These are phyloP conservation scores for Cyanoliseus patagonus DNA, from an alignment of 2,113 vertebrate species.

Conservation along the genomic window DNA sequence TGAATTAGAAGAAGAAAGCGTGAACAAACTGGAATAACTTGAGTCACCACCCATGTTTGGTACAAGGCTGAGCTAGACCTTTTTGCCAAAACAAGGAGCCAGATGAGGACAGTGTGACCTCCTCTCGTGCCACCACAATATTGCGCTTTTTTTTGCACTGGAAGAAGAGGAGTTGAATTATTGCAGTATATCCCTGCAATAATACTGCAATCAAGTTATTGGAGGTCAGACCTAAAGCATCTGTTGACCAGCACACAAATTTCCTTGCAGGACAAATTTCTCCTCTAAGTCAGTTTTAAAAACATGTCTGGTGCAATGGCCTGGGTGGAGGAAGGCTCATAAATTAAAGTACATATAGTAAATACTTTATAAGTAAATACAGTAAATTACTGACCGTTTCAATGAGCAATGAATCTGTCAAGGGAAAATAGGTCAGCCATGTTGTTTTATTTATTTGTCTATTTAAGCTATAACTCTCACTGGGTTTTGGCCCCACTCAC, in stretches of 20 bases:
- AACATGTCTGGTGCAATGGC: neutral
- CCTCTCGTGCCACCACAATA: neutral
- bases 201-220: neutral
- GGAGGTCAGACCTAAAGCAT: neutral
- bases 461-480: neutral
- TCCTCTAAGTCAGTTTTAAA: neutral
- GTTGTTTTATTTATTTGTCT: neutral
- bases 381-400: neutral
- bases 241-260: neutral
- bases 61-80: neutral
- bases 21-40: no score
- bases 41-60: neutral
- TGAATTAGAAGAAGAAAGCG: neutral
- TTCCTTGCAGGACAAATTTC: neutral
- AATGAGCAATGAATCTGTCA: neutral
- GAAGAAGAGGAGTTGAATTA: neutral
- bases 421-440: neutral
- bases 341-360: neutral
- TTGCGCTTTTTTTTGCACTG: neutral
- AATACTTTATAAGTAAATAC: neutral
- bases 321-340: neutral
- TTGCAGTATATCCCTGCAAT: neutral
- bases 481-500: neutral
- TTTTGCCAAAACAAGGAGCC: neutral
- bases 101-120: neutral